Conservation (phyloP, 2,113 vertebrate species). For the Corapipo altera region DNA sequence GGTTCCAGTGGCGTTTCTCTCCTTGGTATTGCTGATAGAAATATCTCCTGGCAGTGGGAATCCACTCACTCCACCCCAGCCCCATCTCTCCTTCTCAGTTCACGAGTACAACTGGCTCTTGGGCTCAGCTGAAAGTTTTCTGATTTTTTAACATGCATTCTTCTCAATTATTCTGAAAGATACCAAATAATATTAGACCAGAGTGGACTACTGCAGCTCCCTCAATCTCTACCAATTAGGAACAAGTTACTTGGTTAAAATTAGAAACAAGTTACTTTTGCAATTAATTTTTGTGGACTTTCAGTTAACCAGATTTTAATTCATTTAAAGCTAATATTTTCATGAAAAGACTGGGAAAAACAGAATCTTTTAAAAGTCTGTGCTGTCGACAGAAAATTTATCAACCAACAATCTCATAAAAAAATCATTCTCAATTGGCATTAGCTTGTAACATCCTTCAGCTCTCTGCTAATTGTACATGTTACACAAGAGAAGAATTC, state of each 20-base stretch:
- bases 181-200: neutral
- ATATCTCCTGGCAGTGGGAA: neutral
- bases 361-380: neutral
- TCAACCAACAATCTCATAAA: neutral
- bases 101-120: neutral
- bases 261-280: neutral
- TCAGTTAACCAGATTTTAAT: neutral
- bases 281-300: neutral
- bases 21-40: neutral
- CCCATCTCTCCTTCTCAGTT: neutral
- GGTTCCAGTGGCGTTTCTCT: neutral
- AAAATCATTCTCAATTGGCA: neutral
- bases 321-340: neutral
- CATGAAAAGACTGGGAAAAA: neutral
- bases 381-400: neutral
- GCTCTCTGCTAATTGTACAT: neutral
- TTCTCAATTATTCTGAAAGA: neutral
- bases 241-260: neutral
- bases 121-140: neutral
- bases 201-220: neutral
- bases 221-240: neutral
- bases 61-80: neutral
- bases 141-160: neutral
- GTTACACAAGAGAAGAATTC: neutral
- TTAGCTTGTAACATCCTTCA: neutral